Conservation (phyloP, 2,797 vertebrate species). For the Sebastes trivittatus region DNA sequence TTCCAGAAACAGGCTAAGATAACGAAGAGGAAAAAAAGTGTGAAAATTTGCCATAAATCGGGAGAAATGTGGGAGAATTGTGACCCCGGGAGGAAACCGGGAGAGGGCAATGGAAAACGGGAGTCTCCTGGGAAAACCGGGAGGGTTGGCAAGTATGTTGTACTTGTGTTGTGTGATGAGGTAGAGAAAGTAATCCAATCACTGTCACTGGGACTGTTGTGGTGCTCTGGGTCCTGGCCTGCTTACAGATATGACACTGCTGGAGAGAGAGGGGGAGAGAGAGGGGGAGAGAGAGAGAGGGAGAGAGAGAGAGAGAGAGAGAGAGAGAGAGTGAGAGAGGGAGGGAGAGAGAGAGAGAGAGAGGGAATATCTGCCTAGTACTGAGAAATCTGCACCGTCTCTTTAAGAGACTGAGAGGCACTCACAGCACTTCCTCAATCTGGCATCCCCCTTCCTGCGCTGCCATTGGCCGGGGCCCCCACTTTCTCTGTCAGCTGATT, state of each 20-base stretch:
- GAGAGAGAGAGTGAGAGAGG: no score
- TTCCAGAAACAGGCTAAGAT: no score
- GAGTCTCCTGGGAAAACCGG: no score
- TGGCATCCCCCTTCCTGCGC: constrained; percentile 75
- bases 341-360: constrained; percentile 5
- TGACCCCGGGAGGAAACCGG: no score
- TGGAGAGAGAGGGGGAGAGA: background rate
- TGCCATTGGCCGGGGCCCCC: constrained; percentile 79
- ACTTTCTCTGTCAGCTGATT: constrained; percentile 82
- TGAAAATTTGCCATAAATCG: no score
- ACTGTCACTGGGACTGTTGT: constrained; percentile 30
- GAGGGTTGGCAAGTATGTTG: background rate
- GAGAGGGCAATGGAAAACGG: no score
- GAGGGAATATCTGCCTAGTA: constrained; percentile 71
- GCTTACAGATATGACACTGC: constrained; percentile 56
- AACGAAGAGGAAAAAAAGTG: no score
- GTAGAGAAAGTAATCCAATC: constrained; percentile 28
- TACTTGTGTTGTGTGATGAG: constrained; percentile 22
- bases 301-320: constrained; percentile 44
- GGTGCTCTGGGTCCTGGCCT: constrained; percentile 59
- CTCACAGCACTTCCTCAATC: constrained; percentile 85
- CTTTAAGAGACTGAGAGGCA: constrained; percentile 83
- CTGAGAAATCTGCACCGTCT: constrained; percentile 76
- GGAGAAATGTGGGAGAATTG: no score
- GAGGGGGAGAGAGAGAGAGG: rapidly evolving